Conservation (phyloP, 2,888 invertebrate genomes). For the Ramazzottius varieornatus region DNA sequence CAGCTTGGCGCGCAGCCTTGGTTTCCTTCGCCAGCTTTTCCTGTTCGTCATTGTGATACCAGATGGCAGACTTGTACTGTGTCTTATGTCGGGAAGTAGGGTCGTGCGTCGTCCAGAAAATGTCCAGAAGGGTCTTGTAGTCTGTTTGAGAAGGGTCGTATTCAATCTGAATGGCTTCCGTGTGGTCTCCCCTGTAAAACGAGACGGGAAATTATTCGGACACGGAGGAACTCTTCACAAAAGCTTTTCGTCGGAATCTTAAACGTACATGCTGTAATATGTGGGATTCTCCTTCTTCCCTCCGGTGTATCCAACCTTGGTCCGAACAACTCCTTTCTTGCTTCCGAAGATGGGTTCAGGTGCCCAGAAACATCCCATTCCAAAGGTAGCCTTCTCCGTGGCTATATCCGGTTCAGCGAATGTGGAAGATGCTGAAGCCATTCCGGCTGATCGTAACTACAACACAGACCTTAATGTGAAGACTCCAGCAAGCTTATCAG, state of each 20-base stretch:
- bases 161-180: slow-evolving; percentile 71
- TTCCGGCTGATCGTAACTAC: no score
- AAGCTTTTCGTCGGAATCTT: background rate
- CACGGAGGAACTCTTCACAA: no score
- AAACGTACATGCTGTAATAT: slow-evolving; percentile 47
- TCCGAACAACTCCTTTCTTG: slow-evolving; percentile 49
- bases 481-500: no score
- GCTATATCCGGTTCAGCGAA: slow-evolving; percentile 8
- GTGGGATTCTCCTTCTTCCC: slow-evolving; percentile 51
- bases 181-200: slow-evolving; percentile 56
- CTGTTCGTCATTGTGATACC: slow-evolving; percentile 67
- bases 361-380: slow-evolving; percentile 19
- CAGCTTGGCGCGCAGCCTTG: slow-evolving; percentile 26
- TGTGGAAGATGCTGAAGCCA: background rate
- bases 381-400: slow-evolving; percentile 15
- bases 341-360: slow-evolving; percentile 18
- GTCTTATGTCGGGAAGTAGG: slow-evolving; percentile 53
- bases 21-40: slow-evolving; percentile 42
- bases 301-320: slow-evolving; percentile 77
- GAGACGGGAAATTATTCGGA: slow-evolving; percentile 10
- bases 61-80: slow-evolving; percentile 64
- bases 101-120: slow-evolving; percentile 81
- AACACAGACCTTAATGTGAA: no score
- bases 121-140: slow-evolving; percentile 43
- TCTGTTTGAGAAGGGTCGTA: slow-evolving; percentile 51